Conservation (phyloP, 2,797 vertebrate genomes). For the Trachurus trachurus region DNA sequence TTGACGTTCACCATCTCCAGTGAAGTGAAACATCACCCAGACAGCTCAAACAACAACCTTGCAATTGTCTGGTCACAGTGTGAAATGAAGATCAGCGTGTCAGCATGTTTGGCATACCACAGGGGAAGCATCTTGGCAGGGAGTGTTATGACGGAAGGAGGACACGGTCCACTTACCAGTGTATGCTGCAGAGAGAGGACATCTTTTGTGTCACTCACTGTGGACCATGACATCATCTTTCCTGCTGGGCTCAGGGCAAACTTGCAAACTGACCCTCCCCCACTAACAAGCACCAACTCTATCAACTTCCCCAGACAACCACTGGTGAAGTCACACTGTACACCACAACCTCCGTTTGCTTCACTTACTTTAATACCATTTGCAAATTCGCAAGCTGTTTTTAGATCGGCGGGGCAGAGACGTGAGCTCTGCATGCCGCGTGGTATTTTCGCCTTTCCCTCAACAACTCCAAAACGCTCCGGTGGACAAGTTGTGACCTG, state of each 20-base stretch:
- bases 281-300: constrained; percentile 20
- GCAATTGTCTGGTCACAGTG: background rate
- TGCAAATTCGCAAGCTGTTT: background rate
- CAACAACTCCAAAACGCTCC: too few species aligned
- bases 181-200: constrained; percentile 52
- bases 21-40: background rate
- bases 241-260: constrained; percentile 43
- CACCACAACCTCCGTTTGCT: constrained; percentile 1
- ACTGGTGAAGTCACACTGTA: background rate
- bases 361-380: background rate
- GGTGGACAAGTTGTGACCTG: too few species aligned
- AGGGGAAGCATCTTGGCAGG: constrained; percentile 45
- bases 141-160: constrained; percentile 30
- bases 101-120: constrained; percentile 44
- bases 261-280: constrained; percentile 34
- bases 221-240: constrained; percentile 70
- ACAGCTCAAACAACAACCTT: background rate
- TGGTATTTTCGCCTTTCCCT: too few species aligned
- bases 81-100: constrained; percentile 37
- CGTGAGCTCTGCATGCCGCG: too few species aligned
- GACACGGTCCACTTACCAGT: constrained; percentile 59
- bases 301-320: constrained; percentile 25
- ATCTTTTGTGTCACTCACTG: constrained; percentile 69
- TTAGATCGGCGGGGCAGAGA: too few species aligned
- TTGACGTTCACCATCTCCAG: background rate